phyloP scores from a whole-genome alignment of 2,113 vertebrate genomes.

The Balaeniceps rex region DNA sequence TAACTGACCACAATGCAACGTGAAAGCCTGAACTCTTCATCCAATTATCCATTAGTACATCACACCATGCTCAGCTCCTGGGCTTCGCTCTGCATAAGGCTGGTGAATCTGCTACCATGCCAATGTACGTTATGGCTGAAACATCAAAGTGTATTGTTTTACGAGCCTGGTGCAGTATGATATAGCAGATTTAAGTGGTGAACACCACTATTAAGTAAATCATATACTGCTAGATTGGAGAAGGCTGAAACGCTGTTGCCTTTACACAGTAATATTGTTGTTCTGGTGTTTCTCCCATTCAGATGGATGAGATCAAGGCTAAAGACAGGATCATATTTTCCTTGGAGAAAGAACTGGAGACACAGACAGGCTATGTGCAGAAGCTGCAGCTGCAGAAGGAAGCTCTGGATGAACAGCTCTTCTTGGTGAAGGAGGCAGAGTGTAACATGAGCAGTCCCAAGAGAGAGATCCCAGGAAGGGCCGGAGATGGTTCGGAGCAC shows the following conservation, averaged over 20 bases:
- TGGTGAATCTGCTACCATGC: neutral
- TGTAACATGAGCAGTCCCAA: conserved; percentile 97
- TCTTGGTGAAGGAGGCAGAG: conserved; percentile 95
- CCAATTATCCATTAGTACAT: neutral
- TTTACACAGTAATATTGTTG: neutral
- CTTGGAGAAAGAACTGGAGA: conserved; percentile 95
- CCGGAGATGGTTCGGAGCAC: conserved; percentile 93
- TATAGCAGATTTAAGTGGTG: neutral
- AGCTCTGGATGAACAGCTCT: conserved; percentile 94
- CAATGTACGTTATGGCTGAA: neutral
- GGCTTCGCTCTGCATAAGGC: neutral
- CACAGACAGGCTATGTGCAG: conserved; percentile 87
- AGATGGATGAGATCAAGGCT: conserved; percentile 99
- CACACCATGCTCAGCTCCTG: neutral
- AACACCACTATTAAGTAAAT: neutral
- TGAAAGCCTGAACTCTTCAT: neutral
- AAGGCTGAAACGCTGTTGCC: neutral
- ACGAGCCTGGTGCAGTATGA: neutral
- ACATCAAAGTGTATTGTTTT: neutral
- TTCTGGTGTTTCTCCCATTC: conserved; percentile 42
- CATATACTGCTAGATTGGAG: neutral
- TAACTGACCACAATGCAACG: neutral
- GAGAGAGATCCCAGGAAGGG: conserved; percentile 94
- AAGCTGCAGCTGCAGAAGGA: conserved; percentile 97
- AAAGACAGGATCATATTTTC: conserved; percentile 96